Base-by-base conservation (phyloP, 35 echinoderm and acorn worm species). In the Ophioderma brevispina region DNA sequence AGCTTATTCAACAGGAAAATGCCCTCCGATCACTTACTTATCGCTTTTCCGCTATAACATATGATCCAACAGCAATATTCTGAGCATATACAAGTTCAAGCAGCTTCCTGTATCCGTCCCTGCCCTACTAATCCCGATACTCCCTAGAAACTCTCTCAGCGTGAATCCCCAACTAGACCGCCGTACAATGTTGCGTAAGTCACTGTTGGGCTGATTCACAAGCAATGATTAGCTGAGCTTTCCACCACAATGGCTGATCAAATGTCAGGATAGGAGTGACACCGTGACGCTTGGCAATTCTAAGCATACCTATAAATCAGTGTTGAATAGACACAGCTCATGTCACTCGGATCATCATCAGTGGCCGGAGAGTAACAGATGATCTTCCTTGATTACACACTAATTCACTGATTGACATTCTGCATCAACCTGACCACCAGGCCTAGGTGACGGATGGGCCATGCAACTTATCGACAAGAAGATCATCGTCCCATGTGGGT, bases 391-490 rank as follows among this genome's bases (percentile, higher is more conserved):
- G 91, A 37, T 92, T 28, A 33, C 49, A n/a, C n/a, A n/a, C n/a
- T n/a, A n/a, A n/a, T 28, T 13, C 90, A 82, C 13, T 86, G 55
- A 34, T 86, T 49, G 0, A 92, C 34, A 0, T 37, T 14, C 38
- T 92, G 91, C 85, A 92, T 92, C 85, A 88, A 1, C 91, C 91
- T 1, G 85, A 92, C 91, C 91, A 92, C 23, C 14, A 31, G 91
- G 91, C 5, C 85, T 13, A 33, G 64, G 76, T n/a, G 85, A 81
- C 85, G 31, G 4, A 88, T 31, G 1, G 55, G 37, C 18, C 55
- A 41, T 17, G 63, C 64, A 13, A 38, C 63, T 21, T 84, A 77
- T 85, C 91, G 88, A n/a, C n/a, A 13, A 92, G 33, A 8, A 92
- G 13, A 41, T 92, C 81, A 41, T 36, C 5, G 39, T 80, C 35